A percentile compares a stretch with the other conserved stretches of the same genome.
Evolutionary conservation across 2,888 invertebrate genomes (phyloP).

Genomic region (Drosophila pseudotakahashii): DNA sequence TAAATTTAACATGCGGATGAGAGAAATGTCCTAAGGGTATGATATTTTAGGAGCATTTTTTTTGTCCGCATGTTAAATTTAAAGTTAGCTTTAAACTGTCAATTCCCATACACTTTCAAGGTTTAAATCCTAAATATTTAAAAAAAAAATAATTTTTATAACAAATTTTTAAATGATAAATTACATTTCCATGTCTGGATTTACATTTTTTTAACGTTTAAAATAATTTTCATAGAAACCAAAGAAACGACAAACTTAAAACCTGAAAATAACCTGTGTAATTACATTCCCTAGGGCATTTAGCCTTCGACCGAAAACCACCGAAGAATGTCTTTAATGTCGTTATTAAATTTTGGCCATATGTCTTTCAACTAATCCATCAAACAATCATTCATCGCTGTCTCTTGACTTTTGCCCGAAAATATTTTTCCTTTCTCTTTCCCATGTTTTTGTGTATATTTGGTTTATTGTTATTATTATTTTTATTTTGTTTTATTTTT

Average conservation of each 20-base stretch:
- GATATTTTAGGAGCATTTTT: no score
- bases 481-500: conserved; percentile 26
- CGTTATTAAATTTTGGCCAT: conserved; percentile 36
- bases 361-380: conserved; percentile 53
- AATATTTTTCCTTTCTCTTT: conserved; percentile 34
- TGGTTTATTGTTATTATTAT: conserved; percentile 3
- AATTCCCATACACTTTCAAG: no score
- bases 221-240: neutral
- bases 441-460: conserved; percentile 13
- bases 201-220: neutral
- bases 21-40: no score
- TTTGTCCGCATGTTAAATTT: no score
- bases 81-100: no score
- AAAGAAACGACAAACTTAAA: neutral
- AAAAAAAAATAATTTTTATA: no score
- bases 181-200: no score
- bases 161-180: no score
- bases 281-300: conserved; percentile 18
- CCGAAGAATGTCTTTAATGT: conserved; percentile 3
- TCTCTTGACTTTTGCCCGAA: conserved; percentile 22
- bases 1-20: no score
- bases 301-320: conserved; percentile 1
- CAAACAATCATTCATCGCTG: conserved; percentile 48
- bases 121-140: no score
- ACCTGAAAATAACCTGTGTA: neutral